Base-by-base conservation (phyloP, 1,140 invertebrate species). In the Heliconius hewitsoni region DNA sequence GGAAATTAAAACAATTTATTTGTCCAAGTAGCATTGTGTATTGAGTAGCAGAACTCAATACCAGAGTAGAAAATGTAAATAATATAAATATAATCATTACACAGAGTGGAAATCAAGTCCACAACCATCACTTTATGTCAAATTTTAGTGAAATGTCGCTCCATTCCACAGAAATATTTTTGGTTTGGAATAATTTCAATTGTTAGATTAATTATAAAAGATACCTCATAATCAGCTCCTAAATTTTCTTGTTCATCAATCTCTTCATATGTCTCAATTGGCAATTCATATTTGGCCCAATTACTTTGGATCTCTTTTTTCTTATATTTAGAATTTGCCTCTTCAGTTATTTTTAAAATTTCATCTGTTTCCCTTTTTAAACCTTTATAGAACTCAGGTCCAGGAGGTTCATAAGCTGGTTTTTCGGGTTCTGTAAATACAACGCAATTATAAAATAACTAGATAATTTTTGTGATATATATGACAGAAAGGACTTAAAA, bases 301-400 rank as follows among this genome's bases (percentile, higher is more conserved):
- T 95, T 95, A 66, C 93, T 95, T 84, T 92, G 88, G 66, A 95
- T 94, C 81, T 95, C 93, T 79, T 94, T 93, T 78, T 94, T 95
- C 77, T 92, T 91, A 80, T 94, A 95, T 83, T 95, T 95, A 18
- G 85, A 76, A 72, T 89, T 93, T 16, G 86, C 91, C 82, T 93
- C 92, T 75, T 94, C 91, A 27, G 92, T 93, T 50, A 94, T 94
- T 84, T 93, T 93, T 1, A 94, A 81, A n/a, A 93, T 92, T 82
- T 93, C 93, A 85, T 94, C 91, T 2, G 92, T 94, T 86, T 94
- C 93, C 23, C 90, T 83, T 81, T 94, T 94, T n/a, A 93, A 80
- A 73, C 83, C 89, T 76, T 92, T 90, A 78, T 89, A 94, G 76
- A 94, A 93, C 74, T 94, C 93, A 55, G 91, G 93, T 3, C 88